A percentile compares a stretch with the other conserved stretches of the same genome.
phyloP scores from a whole-genome alignment of 2,797 vertebrate species.

The Etheostoma perlongum region DNA sequence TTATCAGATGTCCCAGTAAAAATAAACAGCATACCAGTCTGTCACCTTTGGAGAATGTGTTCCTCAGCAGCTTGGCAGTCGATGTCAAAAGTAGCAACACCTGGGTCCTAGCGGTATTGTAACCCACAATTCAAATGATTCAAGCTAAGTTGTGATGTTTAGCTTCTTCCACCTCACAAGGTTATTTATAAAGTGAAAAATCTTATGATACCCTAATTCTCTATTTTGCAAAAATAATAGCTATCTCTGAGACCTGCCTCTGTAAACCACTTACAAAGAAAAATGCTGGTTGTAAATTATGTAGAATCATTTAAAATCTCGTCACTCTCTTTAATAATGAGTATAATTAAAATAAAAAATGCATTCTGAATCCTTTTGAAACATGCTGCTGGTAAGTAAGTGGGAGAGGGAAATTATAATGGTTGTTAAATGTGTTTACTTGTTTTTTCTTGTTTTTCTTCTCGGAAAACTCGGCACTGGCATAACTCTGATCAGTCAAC shows the following conservation, averaged over 20 bases:
- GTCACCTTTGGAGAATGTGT: slow-evolving; percentile 13
- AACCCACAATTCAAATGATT: slow-evolving; percentile 2
- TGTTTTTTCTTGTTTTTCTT: neutral
- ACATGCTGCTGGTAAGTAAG: slow-evolving; percentile 52
- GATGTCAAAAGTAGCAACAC: neutral
- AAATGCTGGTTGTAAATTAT: slow-evolving; percentile 46
- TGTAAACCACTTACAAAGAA: slow-evolving; percentile 48
- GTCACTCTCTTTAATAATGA: slow-evolving; percentile 61
- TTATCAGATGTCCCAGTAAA: neutral
- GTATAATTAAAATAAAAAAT: slow-evolving; percentile 63
- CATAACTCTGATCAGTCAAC: slow-evolving; percentile 65
- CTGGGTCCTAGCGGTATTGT: neutral
- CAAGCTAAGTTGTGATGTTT: neutral
- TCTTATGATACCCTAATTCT: slow-evolving; percentile 15
- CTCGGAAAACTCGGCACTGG: slow-evolving; percentile 10
- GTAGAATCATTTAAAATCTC: slow-evolving; percentile 67
- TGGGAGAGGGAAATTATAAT: slow-evolving; percentile 53
- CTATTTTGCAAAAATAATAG: slow-evolving; percentile 30
- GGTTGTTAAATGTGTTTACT: slow-evolving; percentile 44
- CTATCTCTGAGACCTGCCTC: slow-evolving; percentile 33
- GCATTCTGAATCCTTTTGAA: slow-evolving; percentile 35
- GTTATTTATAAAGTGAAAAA: slow-evolving; percentile 12
- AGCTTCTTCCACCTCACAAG: neutral
- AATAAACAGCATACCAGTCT: neutral
- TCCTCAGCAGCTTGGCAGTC: neutral